These are phyloP conservation scores for Lithophane leautieri DNA, from an alignment of 2,888 invertebrate genomes.

Conservation along the genomic window DNA sequence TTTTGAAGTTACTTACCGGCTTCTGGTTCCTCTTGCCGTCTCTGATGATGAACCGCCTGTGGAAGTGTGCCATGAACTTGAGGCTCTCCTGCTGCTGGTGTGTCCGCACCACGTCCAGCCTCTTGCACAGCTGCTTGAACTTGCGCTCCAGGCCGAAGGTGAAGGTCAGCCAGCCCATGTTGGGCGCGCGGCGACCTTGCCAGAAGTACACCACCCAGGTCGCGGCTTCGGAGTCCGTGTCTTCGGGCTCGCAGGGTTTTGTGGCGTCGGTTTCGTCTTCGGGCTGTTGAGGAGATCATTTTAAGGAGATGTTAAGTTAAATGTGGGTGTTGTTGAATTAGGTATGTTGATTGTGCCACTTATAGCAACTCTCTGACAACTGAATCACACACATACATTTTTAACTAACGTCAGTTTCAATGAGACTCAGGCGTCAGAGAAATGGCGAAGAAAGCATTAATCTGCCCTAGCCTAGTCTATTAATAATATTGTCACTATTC, in stretches of 20 bases:
- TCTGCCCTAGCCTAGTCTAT: background rate
- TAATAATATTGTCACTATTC: too few species aligned
- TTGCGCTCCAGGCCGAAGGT: constrained; percentile 95
- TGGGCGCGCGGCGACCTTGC: constrained; percentile 99
- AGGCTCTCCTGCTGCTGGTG: constrained; percentile 99
- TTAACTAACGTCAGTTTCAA: background rate
- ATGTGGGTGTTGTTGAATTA: background rate
- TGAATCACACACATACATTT: background rate
- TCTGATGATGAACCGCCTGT: constrained; percentile 97
- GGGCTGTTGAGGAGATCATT: constrained; percentile 65
- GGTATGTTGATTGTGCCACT: background rate
- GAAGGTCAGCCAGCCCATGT: constrained; percentile 99
- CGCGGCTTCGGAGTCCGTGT: constrained; percentile 84
- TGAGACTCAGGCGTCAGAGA: too few species aligned
- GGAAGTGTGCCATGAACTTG: constrained; percentile 99
- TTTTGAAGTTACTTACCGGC: constrained; percentile 71
- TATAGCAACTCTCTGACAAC: background rate
- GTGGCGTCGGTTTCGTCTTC: constrained; percentile 89
- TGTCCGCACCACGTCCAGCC: constrained; percentile 96
- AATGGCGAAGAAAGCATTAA: background rate
- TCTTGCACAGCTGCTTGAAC: constrained; percentile 85
- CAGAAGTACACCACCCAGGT: constrained; percentile 99
- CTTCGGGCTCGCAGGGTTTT: constrained; percentile 85
- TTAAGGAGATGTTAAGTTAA: background rate
- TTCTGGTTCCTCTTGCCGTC: constrained; percentile 94